Base-by-base conservation (phyloP, 2,113 vertebrate species). In the Pelecanoides urinatrix region DNA sequence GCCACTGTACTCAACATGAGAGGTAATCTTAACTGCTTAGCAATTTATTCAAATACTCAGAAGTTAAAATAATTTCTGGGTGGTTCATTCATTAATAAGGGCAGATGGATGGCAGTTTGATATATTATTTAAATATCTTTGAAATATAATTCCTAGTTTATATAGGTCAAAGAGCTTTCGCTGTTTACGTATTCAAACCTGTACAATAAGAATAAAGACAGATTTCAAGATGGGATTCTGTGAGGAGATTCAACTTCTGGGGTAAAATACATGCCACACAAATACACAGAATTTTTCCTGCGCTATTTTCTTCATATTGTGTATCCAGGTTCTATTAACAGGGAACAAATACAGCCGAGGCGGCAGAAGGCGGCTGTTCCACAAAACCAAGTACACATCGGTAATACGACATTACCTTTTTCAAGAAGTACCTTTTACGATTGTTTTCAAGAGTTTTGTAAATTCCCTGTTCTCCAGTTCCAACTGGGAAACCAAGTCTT, bases 1-100 rank as follows among this genome's bases (percentile, higher is more conserved):
- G 86, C 92, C 93, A 82, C 70, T 49, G 22, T 88, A 45, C 66
- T 86, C 66, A 72, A 88, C 83, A 88, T 47, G 34, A 74, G 50
- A 96, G 40, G 88, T 72, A 93, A 92, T 92, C 90, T 93, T 92
- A 90, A 94, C 75, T 94, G 72, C 95, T 92, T 92, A 91, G 93
- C 75, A 95, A 92, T 96, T 95, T 91, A 96, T 92, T 95, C 89
- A 95, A 92, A 85, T 76, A 81, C 84, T 91, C 79, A 66, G 84
- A 96, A 89, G 72, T 84, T 86, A 95, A 93, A 93, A 85, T 88
- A 6, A 75, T 61, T 95, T 95, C 95, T 84, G 78, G 72, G 76
- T 62, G 76, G 78, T 83, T 88, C 88, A 61, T 70, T 92, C 85
- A 88, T 92, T 97, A 97, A 96, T 92, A 96, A 96, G 90, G 70